A percentile compares a stretch with the other conserved stretches of the same genome.
phyloP scores from a whole-genome alignment of 2,797 vertebrate species.

The Ibycter americanus region DNA sequence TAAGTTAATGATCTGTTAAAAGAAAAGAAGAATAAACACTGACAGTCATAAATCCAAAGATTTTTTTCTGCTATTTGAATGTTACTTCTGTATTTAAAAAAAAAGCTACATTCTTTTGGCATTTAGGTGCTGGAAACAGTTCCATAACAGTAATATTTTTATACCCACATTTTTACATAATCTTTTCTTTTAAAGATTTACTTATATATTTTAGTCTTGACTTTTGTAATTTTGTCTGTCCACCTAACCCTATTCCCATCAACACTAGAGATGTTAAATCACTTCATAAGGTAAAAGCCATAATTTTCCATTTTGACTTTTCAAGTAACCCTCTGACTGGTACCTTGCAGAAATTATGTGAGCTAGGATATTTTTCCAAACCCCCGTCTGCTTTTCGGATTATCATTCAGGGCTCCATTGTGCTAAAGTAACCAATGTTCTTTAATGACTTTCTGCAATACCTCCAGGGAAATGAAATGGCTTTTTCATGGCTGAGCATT shows the following conservation, averaged over 20 bases:
- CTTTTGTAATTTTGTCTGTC: background rate
- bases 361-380: background rate
- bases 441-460: conserved; percentile 6
- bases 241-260: background rate
- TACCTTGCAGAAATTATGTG: background rate
- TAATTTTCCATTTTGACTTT: background rate
- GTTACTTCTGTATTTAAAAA: background rate
- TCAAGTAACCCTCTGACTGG: background rate
- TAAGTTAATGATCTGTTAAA: background rate
- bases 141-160: background rate
- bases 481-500: conserved; percentile 49
- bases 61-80: background rate
- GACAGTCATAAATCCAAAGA: background rate
- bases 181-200: background rate
- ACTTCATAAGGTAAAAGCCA: background rate
- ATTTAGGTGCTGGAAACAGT: background rate
- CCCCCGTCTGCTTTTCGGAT: conserved; percentile 11
- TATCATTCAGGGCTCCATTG: conserved; percentile 12
- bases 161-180: background rate
- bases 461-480: conserved; percentile 1
- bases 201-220: background rate
- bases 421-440: background rate
- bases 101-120: background rate
- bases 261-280: background rate
- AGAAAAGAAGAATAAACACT: background rate